Conservation (phyloP, 1,140 invertebrate species). For the Sitophilus oryzae region DNA sequence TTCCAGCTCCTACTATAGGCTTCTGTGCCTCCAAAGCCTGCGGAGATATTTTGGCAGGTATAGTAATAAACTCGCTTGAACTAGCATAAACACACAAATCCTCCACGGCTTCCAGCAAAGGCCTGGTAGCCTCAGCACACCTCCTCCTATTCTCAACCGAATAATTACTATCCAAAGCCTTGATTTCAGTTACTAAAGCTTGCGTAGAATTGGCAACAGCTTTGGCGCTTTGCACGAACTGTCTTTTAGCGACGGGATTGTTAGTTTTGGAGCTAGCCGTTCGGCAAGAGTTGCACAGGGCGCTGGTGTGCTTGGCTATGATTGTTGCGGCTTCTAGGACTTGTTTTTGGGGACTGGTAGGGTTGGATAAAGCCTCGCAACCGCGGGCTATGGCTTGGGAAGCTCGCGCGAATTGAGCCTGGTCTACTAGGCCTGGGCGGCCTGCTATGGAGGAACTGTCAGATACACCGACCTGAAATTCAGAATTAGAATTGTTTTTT, state of each 20-base stretch:
- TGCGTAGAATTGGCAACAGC: conserved; percentile 96
- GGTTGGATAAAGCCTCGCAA: conserved; percentile 73
- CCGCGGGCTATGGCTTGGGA: conserved; percentile 84
- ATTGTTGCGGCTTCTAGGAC: conserved; percentile 86
- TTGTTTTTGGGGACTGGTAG: conserved; percentile 75
- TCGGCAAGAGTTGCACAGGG: conserved; percentile 91
- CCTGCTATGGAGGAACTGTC: conserved; percentile 89
- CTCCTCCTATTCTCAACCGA: conserved; percentile 65
- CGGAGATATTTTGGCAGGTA: conserved; percentile 84
- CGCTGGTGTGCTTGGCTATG: conserved; percentile 94
- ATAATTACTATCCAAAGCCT: conserved; percentile 82
- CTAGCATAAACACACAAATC: conserved; percentile 89
- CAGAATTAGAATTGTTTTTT: conserved; percentile 3
- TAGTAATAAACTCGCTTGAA: conserved; percentile 86
- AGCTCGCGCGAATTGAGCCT: conserved; percentile 80
- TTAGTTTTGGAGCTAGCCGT: conserved; percentile 85
- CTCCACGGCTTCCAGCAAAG: conserved; percentile 84
- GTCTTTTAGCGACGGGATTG: conserved; percentile 90
- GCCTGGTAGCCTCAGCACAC: conserved; percentile 76
- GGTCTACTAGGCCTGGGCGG: conserved; percentile 84
- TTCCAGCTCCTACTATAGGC: conserved; percentile 80
- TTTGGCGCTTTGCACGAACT: conserved; percentile 96
- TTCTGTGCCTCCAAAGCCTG: conserved; percentile 74
- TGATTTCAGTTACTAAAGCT: conserved; percentile 90
- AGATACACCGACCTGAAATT: conserved; percentile 69